These are phyloP conservation scores for Elysia crispata DNA, from an alignment of 2,888 invertebrate species.

Conservation along the genomic window DNA sequence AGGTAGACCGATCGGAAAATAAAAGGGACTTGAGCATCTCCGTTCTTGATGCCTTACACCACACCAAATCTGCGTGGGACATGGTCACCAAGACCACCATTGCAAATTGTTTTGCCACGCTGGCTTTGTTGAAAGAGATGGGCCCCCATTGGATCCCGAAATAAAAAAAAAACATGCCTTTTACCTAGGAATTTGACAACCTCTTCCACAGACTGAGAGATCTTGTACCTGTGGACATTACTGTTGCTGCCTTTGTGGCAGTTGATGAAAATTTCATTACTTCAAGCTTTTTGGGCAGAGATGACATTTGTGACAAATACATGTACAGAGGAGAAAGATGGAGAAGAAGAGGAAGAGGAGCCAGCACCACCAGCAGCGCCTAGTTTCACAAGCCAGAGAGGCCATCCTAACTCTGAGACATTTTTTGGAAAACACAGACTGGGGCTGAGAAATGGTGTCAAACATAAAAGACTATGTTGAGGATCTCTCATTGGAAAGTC, in stretches of 20 bases:
- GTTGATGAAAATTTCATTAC: no score
- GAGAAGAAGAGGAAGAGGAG: conserved; percentile 2
- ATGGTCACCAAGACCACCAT: background rate
- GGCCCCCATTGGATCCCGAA: background rate
- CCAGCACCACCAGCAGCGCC: background rate
- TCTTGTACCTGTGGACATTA: background rate
- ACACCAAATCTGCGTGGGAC: background rate
- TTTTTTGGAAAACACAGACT: background rate
- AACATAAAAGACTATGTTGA: background rate
- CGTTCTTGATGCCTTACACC: conserved; percentile 6
- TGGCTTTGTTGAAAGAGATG: background rate
- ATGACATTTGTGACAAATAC: background rate
- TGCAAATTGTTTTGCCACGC: conserved; percentile 2
- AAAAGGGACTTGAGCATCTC: background rate
- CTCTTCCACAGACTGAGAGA: conserved; percentile 3
- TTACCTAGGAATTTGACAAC: background rate
- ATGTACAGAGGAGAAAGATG: background rate
- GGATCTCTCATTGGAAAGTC: background rate
- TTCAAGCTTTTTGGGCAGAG: background rate
- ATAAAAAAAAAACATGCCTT: background rate
- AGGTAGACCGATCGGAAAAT: background rate
- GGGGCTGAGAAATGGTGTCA: background rate
- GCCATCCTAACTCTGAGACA: background rate
- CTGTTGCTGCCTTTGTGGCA: background rate
- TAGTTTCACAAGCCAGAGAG: conserved; percentile 12